Evolutionary conservation across 1,140 invertebrate species (phyloP), one percentile per base, ranked within the genome.

Genomic region (Oncopeltus fasciatus): DNA sequence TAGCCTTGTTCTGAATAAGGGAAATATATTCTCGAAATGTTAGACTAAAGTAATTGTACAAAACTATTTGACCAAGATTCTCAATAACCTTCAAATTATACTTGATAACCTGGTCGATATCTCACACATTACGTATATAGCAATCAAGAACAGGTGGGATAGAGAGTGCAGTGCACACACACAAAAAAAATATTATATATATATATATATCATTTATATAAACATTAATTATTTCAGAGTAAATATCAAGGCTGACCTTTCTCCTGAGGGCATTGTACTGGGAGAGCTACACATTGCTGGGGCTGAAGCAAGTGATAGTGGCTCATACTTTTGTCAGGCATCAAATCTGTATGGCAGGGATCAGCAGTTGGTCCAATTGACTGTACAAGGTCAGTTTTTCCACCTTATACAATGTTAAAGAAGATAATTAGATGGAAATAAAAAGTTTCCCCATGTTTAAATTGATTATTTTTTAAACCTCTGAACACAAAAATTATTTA

Each of bases 341-440:
- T 84, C 80, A 67, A 93, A 93, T 75, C 75, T 83, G 28, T 88
- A 88, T 69, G 90, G 90, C 9, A 81, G 81, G 63, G 89, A 92
- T 71, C 85, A 90, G 69, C 86, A 90, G 68, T 75, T 85, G 29
- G 86, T 90, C 31, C 84, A 88, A 68, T 74, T 93, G 9, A 77
- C 85, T 58, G 88, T 92, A 0, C 87, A 91, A 80, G 84, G 85
- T 86, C 72, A 68, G 65, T n/a, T n/a, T n/a, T n/a, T n/a, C 0
- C 26, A 28, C 49, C 5, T 20, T 9, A 5, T 59, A 16, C 43
- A 44, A 12, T 44, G 12, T 21, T 57, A 43, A 11, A 43, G 11
- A 11, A 11, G 38, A 43, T 11, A 11, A 43, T n/a, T 11, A 43
- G 11, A 11, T 11, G n/a, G 11, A n/a, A n/a, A 43, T 43, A 43